These are phyloP conservation scores for Stomatorhinus ivindoensis DNA, from an alignment of 2,113 vertebrate genomes.

Conservation along the genomic window DNA sequence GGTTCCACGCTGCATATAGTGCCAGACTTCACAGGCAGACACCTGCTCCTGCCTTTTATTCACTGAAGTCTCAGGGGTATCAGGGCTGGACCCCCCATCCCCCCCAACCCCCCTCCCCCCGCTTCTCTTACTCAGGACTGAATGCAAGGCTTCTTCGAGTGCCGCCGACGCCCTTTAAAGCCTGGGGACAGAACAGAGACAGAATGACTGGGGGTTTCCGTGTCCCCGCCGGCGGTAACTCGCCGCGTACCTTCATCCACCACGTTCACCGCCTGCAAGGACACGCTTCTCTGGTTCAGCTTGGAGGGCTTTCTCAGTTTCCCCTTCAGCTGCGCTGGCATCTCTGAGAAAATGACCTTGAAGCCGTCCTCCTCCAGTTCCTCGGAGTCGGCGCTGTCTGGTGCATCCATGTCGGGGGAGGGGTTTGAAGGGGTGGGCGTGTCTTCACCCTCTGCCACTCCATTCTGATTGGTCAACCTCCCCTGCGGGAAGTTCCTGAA, in stretches of 20 bases:
- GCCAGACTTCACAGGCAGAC: background rate
- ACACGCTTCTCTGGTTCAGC: slow-evolving; percentile 48
- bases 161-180: slow-evolving; percentile 38
- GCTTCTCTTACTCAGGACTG: slow-evolving; percentile 50
- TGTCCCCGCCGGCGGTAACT: background rate
- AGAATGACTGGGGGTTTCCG: background rate
- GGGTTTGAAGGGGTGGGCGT: slow-evolving; percentile 33
- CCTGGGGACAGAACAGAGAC: slow-evolving; percentile 33
- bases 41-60: background rate
- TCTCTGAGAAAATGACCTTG: slow-evolving; percentile 42
- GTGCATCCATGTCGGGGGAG: background rate
- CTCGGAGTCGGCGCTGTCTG: slow-evolving; percentile 10
- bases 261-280: slow-evolving; percentile 52
- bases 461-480: slow-evolving; percentile 31
- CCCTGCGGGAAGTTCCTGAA: slow-evolving; percentile 54
- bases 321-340: slow-evolving; percentile 32
- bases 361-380: slow-evolving; percentile 54
- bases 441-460: slow-evolving; percentile 37
- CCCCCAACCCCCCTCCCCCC: too few species aligned
- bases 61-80: background rate
- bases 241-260: slow-evolving; percentile 48
- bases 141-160: slow-evolving; percentile 59
- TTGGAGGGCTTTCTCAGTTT: slow-evolving; percentile 49
- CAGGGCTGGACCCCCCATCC: background rate
- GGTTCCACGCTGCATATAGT: background rate